Evolutionary conservation across 2,888 invertebrate genomes (phyloP).

Genomic region (Coelopa pilipes): DNA sequence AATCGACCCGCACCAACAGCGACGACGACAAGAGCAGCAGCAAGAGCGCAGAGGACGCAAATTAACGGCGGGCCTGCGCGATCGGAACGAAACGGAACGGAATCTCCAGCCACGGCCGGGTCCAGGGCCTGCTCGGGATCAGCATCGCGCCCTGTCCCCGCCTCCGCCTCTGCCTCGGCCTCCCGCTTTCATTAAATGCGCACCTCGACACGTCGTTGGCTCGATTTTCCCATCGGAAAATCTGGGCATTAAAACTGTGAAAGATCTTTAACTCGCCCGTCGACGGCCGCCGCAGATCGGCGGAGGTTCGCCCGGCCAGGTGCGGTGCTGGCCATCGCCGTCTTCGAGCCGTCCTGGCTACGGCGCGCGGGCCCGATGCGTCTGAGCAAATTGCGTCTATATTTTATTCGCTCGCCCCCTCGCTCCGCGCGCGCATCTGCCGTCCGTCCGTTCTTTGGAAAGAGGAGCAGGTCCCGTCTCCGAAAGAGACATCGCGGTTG

Average conservation of each 20-base stretch:
- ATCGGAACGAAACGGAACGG: conserved; percentile 27
- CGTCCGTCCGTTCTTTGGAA: not conserved
- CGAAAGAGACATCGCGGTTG: too few relatives aligned
- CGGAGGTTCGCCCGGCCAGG: not conserved
- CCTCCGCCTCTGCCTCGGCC: too few relatives aligned
- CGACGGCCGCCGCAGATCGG: not conserved
- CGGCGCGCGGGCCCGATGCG: conserved; percentile 43
- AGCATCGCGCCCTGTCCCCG: conserved; percentile 15
- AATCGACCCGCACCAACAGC: conserved; percentile 23
- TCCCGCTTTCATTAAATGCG: too few relatives aligned
- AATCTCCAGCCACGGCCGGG: too few relatives aligned
- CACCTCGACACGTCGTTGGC: not conserved
- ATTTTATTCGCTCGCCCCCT: conserved; percentile 43
- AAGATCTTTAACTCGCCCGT: conserved; percentile 21
- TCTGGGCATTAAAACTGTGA: conserved; percentile 44
- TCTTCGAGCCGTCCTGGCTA: conserved; percentile 1
- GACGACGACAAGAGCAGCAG: too few relatives aligned
- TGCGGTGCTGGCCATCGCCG: too few relatives aligned
- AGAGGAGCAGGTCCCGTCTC: not conserved
- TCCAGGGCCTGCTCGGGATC: conserved; percentile 7
- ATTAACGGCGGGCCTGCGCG: conserved; percentile 37
- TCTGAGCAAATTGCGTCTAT: conserved; percentile 51
- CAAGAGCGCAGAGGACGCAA: conserved; percentile 37
- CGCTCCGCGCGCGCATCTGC: too few relatives aligned
- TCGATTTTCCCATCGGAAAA: conserved; percentile 50